Evolutionary conservation across 2,113 vertebrate genomes (phyloP).

Genomic region (Murina feae): DNA sequence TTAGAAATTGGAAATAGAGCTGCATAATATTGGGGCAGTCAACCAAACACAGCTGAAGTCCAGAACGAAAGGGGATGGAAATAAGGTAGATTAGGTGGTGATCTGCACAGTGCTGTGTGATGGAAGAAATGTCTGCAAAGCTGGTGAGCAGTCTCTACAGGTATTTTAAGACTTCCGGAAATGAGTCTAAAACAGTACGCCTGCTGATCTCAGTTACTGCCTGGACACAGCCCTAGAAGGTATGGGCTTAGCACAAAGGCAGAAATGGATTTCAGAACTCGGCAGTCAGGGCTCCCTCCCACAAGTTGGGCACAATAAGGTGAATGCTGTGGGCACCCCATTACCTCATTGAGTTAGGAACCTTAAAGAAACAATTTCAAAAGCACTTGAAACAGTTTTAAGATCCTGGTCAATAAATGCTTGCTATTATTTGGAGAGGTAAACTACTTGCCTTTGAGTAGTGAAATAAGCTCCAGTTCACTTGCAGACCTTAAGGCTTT

Average conservation of each 20-base stretch:
- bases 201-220: not conserved
- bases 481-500: not conserved
- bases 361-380: not conserved
- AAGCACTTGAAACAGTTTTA: not conserved
- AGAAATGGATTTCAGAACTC: not conserved
- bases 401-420: not conserved
- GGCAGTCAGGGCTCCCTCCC: not conserved
- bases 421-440: not conserved
- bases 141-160: not conserved
- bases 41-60: not conserved
- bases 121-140: not conserved
- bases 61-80: not conserved
- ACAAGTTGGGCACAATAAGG: not conserved
- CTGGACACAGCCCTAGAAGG: not conserved
- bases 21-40: not conserved
- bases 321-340: not conserved
- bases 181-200: rapidly evolving
- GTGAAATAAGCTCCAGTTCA: not conserved
- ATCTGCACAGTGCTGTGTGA: not conserved
- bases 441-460: not conserved
- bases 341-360: not conserved
- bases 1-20: not conserved
- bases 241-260: not conserved
- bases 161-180: not conserved
- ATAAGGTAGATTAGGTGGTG: not conserved